Evolutionary conservation across 2,888 invertebrate species (phyloP).

Genomic region (Andrena flavipes): DNA sequence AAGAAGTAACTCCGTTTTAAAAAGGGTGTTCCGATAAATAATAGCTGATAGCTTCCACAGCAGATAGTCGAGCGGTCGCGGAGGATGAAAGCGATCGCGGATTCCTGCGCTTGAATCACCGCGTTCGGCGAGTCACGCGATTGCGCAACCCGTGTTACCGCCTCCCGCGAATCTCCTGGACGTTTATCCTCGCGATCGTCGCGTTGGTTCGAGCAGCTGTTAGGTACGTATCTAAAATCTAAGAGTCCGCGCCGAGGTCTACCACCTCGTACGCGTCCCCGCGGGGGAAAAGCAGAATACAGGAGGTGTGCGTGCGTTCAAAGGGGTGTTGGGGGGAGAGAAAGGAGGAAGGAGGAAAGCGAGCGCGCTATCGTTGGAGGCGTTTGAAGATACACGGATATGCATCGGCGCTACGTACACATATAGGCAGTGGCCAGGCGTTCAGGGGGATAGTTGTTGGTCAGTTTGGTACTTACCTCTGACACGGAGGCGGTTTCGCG

Average conservation of each 20-base stretch:
- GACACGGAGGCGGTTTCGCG: constrained; percentile 78
- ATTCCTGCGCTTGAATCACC: constrained; percentile 9
- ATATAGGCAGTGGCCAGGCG: not conserved
- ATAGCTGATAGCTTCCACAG: too few species aligned
- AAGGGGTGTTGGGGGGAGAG: too few species aligned
- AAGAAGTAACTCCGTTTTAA: too few species aligned
- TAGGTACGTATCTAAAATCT: not conserved
- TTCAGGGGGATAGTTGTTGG: constrained; percentile 12
- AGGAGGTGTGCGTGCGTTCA: constrained; percentile 10
- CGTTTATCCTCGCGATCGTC: not conserved
- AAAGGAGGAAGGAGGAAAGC: constrained; percentile 28
- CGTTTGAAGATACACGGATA: not conserved
- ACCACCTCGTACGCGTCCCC: not conserved
- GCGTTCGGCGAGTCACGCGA: constrained; percentile 41
- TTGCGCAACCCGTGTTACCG: constrained; percentile 29
- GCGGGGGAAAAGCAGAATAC: not conserved
- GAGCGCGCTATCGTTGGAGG: not conserved
- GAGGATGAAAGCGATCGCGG: not conserved
- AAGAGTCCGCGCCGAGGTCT: not conserved
- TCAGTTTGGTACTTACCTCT: constrained; percentile 79
- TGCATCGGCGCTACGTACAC: too few species aligned
- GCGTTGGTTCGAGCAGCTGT: not conserved
- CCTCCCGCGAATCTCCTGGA: not conserved
- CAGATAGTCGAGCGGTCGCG: not conserved
- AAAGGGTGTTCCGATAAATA: too few species aligned